phyloP scores from a whole-genome alignment of 2,888 invertebrate species.

The Ypsolopha sequella region DNA sequence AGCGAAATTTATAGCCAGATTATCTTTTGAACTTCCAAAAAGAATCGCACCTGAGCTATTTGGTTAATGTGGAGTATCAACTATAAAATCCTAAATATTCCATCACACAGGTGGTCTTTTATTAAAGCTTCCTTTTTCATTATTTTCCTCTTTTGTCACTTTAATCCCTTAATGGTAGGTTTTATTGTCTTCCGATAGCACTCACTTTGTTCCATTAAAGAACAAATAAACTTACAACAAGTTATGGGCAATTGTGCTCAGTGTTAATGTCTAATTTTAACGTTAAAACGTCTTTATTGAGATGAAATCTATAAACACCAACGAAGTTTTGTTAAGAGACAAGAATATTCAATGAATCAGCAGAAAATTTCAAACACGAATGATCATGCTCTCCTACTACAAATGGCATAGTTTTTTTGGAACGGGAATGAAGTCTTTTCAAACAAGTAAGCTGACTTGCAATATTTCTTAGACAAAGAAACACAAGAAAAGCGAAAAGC shows the following conservation, averaged over 20 bases:
- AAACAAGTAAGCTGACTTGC: background rate
- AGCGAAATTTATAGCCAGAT: too few species aligned
- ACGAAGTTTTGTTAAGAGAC: too few species aligned
- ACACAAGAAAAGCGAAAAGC: background rate
- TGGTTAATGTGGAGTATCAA: too few species aligned
- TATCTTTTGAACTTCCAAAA: too few species aligned
- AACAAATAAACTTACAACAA: constrained; percentile 19
- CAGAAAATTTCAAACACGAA: too few species aligned
- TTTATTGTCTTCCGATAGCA: constrained; percentile 35
- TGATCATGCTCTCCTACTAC: too few species aligned
- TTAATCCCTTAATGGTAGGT: constrained; percentile 8
- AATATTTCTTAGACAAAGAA: background rate
- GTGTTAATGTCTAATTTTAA: constrained; percentile 13
- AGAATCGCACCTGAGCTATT: too few species aligned
- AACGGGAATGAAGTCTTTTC: background rate
- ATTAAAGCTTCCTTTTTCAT: background rate
- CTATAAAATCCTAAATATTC: too few species aligned
- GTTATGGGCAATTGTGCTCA: constrained; percentile 26
- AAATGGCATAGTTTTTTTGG: too few species aligned
- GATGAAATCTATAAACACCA: background rate
- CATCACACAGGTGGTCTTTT: background rate
- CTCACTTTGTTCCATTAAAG: constrained; percentile 36
- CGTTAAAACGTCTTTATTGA: background rate
- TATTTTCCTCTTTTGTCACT: background rate
- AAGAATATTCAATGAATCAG: too few species aligned